These are phyloP conservation scores for Pogonomyrmex barbatus DNA, from an alignment of 1,140 invertebrate genomes.

Conservation along the genomic window DNA sequence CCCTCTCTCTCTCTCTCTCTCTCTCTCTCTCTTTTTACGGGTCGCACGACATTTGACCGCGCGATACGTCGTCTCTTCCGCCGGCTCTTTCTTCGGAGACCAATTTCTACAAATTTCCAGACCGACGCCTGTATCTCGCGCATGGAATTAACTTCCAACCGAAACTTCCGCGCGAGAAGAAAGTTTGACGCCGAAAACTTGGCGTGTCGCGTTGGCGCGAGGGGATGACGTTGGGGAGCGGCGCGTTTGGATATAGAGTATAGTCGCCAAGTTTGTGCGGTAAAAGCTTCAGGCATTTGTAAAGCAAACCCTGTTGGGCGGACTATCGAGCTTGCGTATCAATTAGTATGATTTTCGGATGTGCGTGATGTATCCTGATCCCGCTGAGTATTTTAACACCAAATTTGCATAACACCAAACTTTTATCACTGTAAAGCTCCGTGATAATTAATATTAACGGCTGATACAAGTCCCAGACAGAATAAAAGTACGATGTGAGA, in stretches of 20 bases:
- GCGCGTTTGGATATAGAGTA: slow-evolving; percentile 45
- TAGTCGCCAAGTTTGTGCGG: slow-evolving; percentile 40
- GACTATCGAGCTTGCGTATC: slow-evolving; percentile 16
- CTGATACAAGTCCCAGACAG: not conserved
- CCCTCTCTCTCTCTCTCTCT: not conserved
- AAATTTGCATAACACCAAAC: not conserved
- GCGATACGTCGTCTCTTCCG: slow-evolving; percentile 17
- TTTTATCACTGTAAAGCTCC: not conserved
- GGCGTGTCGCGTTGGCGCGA: slow-evolving; percentile 52
- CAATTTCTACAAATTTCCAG: slow-evolving; percentile 56
- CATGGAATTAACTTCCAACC: slow-evolving; percentile 58
- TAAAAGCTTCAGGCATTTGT: slow-evolving; percentile 34
- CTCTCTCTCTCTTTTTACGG: not conserved
- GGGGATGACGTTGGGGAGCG: slow-evolving; percentile 22
- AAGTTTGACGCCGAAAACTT: slow-evolving; percentile 62
- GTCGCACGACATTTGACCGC: not conserved
- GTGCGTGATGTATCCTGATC: not conserved
- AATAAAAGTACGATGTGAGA: not conserved
- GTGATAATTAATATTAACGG: not conserved
- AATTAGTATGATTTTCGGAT: not conserved
- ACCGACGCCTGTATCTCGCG: slow-evolving; percentile 55
- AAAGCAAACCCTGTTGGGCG: not conserved
- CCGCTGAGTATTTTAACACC: not conserved
- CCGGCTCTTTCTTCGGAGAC: slow-evolving; percentile 30
- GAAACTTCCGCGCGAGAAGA: slow-evolving; percentile 45